These are phyloP conservation scores for Silurus glanis DNA, from an alignment of 2,113 vertebrate genomes.

Conservation along the genomic window DNA sequence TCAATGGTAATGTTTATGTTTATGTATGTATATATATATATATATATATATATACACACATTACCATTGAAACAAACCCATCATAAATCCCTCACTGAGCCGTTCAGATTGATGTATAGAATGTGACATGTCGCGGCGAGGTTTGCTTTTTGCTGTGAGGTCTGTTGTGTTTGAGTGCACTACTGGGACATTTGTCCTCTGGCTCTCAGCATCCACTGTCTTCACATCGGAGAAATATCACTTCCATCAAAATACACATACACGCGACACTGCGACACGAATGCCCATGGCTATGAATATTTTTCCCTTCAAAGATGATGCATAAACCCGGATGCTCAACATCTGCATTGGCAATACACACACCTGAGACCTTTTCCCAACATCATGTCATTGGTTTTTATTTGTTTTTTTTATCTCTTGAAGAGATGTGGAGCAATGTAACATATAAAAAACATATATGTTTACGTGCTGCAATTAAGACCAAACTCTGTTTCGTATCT, in stretches of 20 bases:
- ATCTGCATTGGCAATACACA: constrained; percentile 50
- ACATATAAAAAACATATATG: too few species aligned
- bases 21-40: neutral
- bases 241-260: constrained; percentile 36
- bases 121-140: neutral
- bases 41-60: neutral
- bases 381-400: constrained; percentile 30
- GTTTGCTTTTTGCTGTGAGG: constrained; percentile 1
- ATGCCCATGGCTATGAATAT: constrained; percentile 56
- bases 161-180: neutral
- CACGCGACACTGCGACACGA: constrained; percentile 54
- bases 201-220: constrained; percentile 47
- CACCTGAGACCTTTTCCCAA: constrained; percentile 44
- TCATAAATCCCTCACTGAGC: neutral
- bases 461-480: constrained; percentile 66
- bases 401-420: constrained; percentile 39
- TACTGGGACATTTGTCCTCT: constrained; percentile 30
- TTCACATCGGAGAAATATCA: constrained; percentile 56
- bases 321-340: constrained; percentile 53
- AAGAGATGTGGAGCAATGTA: constrained; percentile 56
- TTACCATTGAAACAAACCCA: neutral
- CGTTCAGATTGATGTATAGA: neutral
- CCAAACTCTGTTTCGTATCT: neutral
- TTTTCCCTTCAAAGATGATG: constrained; percentile 56
- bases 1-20: too few species aligned